Base-by-base conservation (phyloP, 2,797 vertebrate species). In the Hapalemur alaotrensis region DNA sequence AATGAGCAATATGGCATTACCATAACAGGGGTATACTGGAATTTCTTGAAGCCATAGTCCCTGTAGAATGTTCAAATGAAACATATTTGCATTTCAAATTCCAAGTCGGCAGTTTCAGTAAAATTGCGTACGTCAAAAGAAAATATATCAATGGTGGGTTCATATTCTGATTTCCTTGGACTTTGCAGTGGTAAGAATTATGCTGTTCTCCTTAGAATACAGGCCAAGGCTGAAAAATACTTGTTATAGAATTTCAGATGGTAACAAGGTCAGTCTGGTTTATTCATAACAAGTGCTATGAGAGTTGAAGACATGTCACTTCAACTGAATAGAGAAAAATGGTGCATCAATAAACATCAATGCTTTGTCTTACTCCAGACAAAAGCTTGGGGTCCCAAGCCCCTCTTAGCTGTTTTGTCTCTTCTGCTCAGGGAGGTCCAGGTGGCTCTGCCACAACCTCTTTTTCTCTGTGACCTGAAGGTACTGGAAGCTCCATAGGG, bases 131-230 rank as follows among this genome's bases (percentile, higher is more conserved):
- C 98, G 95, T 98, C 95, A 97, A 97, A 98, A 97, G 93, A 98
- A 98, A 98, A 97, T 95, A 97, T 97, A 97, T 98, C 93, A 61
- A 96, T 81, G 69, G 70, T 97, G 78, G 92, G 97, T 97, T 98
- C 97, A 97, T 98, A 97, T 98, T 98, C 97, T 98, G 98, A 98
- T 99, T 98, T 99, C 94, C 94, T 98, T 98, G 98, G 98, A 98
- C 93, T 97, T 98, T 79, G 76, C 43, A 96, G 25, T 86, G 92
- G 95, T 97, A 81, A 69, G 84, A 97, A 95, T 97, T 96, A 87
- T 61, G 80, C 69, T 96, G 52, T 96, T 97, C 87, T 97, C 96
- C 89, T 98, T 98, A 91, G 97, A 98, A 97, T 96, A 95, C 54
- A 25, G 3, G 92, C 97, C 98, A 98, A 97, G 84, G 75, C 93